These are phyloP conservation scores for Nannoperca obscura DNA, from an alignment of 2,797 vertebrate species.

Conservation along the genomic window DNA sequence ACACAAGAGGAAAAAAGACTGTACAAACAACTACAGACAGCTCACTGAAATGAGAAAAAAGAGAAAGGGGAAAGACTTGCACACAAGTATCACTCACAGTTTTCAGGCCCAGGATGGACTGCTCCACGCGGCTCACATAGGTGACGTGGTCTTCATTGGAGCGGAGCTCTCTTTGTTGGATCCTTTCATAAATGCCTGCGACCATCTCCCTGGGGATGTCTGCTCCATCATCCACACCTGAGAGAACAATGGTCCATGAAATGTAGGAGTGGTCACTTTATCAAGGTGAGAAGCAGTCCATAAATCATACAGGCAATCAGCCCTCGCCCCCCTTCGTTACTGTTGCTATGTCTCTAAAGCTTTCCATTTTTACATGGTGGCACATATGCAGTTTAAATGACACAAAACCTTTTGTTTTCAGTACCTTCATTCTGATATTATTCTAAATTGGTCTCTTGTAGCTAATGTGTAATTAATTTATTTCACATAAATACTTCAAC, in stretches of 20 bases:
- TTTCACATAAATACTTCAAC: not conserved
- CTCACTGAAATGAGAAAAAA: slow-evolving; percentile 27
- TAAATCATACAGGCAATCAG: not conserved
- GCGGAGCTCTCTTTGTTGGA: slow-evolving; percentile 96
- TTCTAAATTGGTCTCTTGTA: not conserved
- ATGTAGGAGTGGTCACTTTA: not conserved
- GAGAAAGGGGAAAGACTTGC: not conserved
- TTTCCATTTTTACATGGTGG: not conserved
- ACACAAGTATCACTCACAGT: slow-evolving; percentile 83
- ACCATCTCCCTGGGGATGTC: slow-evolving; percentile 98
- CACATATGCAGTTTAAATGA: not conserved
- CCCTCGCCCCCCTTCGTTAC: not conserved
- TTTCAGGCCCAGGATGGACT: slow-evolving; percentile 96
- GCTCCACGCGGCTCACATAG: slow-evolving; percentile 98
- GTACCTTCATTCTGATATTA: not conserved
- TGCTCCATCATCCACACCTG: slow-evolving; percentile 97
- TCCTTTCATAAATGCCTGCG: slow-evolving; percentile 97
- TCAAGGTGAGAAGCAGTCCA: too few species aligned
- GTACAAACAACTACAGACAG: slow-evolving; percentile 33
- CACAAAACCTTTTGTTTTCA: not conserved
- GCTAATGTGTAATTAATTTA: not conserved
- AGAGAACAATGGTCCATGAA: slow-evolving; percentile 35
- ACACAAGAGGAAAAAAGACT: slow-evolving; percentile 16
- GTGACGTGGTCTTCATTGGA: slow-evolving; percentile 99
- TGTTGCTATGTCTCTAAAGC: not conserved